Evolutionary conservation across 2,888 invertebrate species (phyloP).

Genomic region (Blastobasis lacticolella): DNA sequence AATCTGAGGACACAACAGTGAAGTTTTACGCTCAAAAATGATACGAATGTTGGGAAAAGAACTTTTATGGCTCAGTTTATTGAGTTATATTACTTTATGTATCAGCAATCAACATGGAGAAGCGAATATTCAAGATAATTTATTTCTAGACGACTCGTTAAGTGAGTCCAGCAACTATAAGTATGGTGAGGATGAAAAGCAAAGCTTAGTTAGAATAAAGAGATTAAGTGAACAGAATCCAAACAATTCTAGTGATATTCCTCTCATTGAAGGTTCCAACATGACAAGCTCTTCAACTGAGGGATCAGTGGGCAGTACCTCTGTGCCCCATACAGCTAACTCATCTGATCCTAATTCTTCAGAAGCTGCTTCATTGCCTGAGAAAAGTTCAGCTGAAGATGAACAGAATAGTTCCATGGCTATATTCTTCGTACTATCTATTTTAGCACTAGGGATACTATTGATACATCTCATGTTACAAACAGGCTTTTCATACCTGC

Average conservation of each 20-base stretch:
- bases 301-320: conserved; percentile 24
- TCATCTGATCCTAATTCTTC: conserved; percentile 49
- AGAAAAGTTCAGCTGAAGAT: conserved; percentile 93
- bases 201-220: conserved; percentile 40
- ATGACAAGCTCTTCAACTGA: conserved; percentile 38
- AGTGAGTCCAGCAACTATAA: not conserved
- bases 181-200: not conserved
- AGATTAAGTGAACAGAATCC: conserved; percentile 33
- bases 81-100: conserved; percentile 12
- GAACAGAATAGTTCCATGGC: conserved; percentile 98
- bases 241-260: conserved; percentile 43
- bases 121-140: conserved; percentile 7
- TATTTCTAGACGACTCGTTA: not conserved
- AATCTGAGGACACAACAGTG: too few relatives aligned
- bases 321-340: too few relatives aligned
- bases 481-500: conserved; percentile 96
- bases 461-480: conserved; percentile 96
- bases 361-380: conserved; percentile 87
- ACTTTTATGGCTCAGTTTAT: conserved; percentile 25
- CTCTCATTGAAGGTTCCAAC: conserved; percentile 21
- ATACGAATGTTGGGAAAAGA: conserved; percentile 16
- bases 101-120: conserved; percentile 8
- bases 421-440: conserved; percentile 97
- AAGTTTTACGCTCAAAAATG: not conserved
- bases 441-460: conserved; percentile 94